These are phyloP conservation scores for Chironex yamaguchii DNA, from an alignment of 30 jellyfish, hydroid and myxozoan species.

Conservation along the genomic window DNA sequence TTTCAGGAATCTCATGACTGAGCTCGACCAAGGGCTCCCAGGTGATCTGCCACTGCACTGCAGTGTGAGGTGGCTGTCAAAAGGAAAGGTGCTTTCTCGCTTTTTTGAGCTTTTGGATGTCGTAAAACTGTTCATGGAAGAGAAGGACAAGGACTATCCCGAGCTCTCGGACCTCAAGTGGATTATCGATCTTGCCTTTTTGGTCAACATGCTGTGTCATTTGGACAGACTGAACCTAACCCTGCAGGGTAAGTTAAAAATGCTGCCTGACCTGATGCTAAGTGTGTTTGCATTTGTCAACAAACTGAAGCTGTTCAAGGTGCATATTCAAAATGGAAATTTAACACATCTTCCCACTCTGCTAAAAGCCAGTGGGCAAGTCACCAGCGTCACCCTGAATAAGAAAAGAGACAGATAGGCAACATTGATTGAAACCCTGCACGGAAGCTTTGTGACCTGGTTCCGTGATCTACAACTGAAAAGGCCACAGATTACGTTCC, in stretches of 20 bases:
- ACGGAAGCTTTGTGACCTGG: too few species aligned
- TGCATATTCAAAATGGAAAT: not conserved
- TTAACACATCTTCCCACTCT: constrained; percentile 5
- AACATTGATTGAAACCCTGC: too few species aligned
- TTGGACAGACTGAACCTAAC: not conserved
- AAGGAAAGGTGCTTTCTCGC: not conserved
- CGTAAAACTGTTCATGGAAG: not conserved
- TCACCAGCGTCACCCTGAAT: too few species aligned
- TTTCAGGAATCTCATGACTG: not conserved
- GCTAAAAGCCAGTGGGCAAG: too few species aligned
- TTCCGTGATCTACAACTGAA: too few species aligned
- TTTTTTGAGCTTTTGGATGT: not conserved
- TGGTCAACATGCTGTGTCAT: not conserved
- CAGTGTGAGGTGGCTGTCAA: not conserved
- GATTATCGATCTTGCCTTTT: not conserved
- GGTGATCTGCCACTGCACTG: not conserved
- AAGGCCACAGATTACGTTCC: too few species aligned
- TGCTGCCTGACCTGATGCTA: not conserved
- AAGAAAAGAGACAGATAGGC: too few species aligned
- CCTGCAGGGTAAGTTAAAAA: not conserved
- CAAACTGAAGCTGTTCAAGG: not conserved
- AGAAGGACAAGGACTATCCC: not conserved
- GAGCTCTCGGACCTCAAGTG: not conserved
- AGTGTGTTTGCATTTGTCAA: not conserved
- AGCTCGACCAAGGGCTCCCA: not conserved